Conservation (phyloP, 2,113 vertebrate species). For the Pandion haliaetus region DNA sequence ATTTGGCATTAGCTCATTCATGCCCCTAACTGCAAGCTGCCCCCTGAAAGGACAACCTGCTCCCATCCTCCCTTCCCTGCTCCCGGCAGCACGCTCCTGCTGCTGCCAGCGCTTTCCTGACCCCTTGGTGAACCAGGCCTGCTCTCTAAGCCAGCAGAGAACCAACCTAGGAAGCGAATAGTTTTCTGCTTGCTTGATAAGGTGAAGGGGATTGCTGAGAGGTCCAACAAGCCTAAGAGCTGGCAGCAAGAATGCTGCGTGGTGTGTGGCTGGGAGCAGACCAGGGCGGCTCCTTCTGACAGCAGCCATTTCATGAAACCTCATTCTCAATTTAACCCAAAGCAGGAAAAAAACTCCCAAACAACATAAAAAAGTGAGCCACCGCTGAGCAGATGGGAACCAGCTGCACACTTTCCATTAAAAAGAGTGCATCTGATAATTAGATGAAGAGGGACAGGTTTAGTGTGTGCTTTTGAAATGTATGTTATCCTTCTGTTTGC, state of each 20-base stretch:
- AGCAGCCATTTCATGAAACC: not conserved
- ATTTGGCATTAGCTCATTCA: not conserved
- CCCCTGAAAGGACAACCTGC: not conserved
- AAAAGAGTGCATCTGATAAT: not conserved
- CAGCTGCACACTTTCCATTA: not conserved
- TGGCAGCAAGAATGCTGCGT: not conserved
- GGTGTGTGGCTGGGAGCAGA: not conserved
- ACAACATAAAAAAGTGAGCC: not conserved
- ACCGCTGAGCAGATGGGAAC: not conserved
- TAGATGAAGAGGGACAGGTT: not conserved
- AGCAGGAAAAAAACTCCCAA: not conserved
- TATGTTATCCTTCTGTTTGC: not conserved
- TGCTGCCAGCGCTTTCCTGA: not conserved
- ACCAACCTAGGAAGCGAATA: not conserved
- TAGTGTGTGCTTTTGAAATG: not conserved
- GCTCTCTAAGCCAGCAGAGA: not conserved
- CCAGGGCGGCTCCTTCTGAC: not conserved
- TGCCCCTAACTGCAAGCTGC: not conserved
- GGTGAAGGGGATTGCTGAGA: not conserved
- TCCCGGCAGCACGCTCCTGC: not conserved
- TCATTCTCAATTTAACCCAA: not conserved
- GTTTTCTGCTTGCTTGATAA: not conserved
- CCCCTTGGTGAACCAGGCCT: not conserved
- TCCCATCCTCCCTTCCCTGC: not conserved
- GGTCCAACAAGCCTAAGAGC: not conserved